A percentile compares a stretch with the other conserved stretches of the same genome.
phyloP scores from a whole-genome alignment of 1,140 invertebrate genomes.

The Centruroides sculpturatus region DNA sequence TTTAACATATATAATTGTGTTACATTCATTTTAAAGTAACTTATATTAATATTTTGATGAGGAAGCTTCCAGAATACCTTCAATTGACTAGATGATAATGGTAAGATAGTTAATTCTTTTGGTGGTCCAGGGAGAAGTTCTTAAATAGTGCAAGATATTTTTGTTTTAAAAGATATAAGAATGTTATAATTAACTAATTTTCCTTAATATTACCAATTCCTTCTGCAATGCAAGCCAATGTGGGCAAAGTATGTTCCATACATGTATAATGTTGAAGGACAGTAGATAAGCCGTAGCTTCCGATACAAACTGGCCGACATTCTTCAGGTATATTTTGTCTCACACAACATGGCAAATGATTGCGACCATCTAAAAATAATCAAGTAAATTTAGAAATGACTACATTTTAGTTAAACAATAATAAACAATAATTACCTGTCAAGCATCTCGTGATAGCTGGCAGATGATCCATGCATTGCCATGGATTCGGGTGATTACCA shows the following conservation, averaged over 20 bases:
- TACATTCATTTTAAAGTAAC: conserved; percentile 51
- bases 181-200: too few relatives aligned
- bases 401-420: neutral
- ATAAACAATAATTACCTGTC: conserved; percentile 29
- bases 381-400: neutral
- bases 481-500: conserved; percentile 57
- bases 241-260: conserved; percentile 61
- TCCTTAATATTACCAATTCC: conserved; percentile 45
- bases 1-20: conserved; percentile 30
- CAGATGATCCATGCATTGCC: conserved; percentile 59
- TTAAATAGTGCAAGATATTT: conserved; percentile 24
- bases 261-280: conserved; percentile 69
- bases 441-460: conserved; percentile 52
- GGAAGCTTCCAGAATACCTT: conserved; percentile 51
- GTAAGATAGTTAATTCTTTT: conserved; percentile 47
- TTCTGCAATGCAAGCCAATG: conserved; percentile 56
- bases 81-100: conserved; percentile 48
- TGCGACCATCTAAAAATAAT: conserved; percentile 45
- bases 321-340: conserved; percentile 62
- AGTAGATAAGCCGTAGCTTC: conserved; percentile 65
- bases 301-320: conserved; percentile 67
- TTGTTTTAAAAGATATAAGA: too few relatives aligned
- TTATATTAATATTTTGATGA: conserved; percentile 43
- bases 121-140: conserved; percentile 57
- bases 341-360: conserved; percentile 67